Conservation (phyloP, 2,113 vertebrate species). For the Odontophorus gujanensis region DNA sequence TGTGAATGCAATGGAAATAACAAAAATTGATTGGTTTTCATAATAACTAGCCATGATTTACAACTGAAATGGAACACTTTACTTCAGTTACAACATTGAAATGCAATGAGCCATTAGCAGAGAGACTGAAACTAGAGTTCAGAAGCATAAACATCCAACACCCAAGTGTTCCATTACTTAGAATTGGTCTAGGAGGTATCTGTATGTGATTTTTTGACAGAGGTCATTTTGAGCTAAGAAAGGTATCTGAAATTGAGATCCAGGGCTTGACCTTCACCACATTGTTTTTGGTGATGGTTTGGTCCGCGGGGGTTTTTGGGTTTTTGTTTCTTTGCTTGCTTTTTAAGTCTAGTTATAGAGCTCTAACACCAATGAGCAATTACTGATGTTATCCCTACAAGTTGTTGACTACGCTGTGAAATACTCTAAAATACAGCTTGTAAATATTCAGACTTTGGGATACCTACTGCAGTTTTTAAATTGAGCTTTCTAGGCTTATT, state of each 20-base stretch:
- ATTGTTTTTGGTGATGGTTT: not conserved
- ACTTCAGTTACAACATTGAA: not conserved
- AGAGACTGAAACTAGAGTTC: not conserved
- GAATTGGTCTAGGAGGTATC: not conserved
- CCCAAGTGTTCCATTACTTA: rapidly evolving
- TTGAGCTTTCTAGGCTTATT: not conserved
- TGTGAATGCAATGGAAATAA: not conserved
- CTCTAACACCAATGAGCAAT: not conserved
- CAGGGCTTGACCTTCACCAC: not conserved
- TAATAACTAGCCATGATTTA: not conserved
- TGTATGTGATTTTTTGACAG: not conserved
- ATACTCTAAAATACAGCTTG: not conserved
- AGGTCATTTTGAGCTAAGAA: not conserved
- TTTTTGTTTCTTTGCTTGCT: rapidly evolving
- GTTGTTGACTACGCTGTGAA: not conserved
- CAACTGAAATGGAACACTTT: not conserved
- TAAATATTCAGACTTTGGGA: not conserved
- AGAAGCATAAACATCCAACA: not conserved
- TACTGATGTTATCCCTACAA: not conserved
- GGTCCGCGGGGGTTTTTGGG: not conserved
- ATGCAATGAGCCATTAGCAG: not conserved
- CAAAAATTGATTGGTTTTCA: not conserved
- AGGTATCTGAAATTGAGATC: not conserved
- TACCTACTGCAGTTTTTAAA: not conserved
- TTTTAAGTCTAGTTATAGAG: not conserved